Percentiles rank a stretch among this genome's conserved stretches.
These are phyloP conservation scores for Hirtodrosophila histrioides DNA, from an alignment of 2,888 invertebrate species.

Conservation along the genomic window DNA sequence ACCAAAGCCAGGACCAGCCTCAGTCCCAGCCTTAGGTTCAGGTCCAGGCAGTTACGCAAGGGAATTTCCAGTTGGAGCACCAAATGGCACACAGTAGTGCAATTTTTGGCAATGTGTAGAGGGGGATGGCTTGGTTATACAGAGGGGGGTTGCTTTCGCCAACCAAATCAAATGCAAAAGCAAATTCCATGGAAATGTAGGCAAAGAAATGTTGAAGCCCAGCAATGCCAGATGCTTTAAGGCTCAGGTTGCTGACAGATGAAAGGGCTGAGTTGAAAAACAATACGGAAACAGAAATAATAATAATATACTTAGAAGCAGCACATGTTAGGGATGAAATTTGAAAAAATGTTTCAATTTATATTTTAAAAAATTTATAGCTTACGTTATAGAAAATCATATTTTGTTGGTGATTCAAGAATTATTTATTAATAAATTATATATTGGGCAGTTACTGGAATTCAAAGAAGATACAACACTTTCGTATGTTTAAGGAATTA, in stretches of 20 bases:
- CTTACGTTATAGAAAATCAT: too few species aligned
- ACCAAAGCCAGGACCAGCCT: slow-evolving; percentile 3
- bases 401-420: too few species aligned
- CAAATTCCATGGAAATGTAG: slow-evolving; percentile 29
- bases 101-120: slow-evolving; percentile 55
- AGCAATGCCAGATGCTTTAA: slow-evolving; percentile 12
- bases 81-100: slow-evolving; percentile 74
- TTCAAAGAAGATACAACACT: too few species aligned
- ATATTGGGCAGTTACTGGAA: too few species aligned
- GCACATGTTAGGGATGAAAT: too few species aligned
- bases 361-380: too few species aligned
- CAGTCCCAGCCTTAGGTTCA: slow-evolving; percentile 12
- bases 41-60: slow-evolving; percentile 41
- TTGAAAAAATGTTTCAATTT: too few species aligned
- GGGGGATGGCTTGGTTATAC: background rate
- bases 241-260: background rate
- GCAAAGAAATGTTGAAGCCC: slow-evolving; percentile 6
- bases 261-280: slow-evolving; percentile 1
- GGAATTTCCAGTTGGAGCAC: slow-evolving; percentile 62
- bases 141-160: background rate
- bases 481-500: too few species aligned
- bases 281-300: background rate
- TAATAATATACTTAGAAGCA: background rate
- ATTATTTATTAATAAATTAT: too few species aligned
- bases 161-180: slow-evolving; percentile 45